A percentile compares a stretch with the other conserved stretches of the same genome.
Conservation (phyloP, 2,113 vertebrate genomes). For the Xiphophorus couchianus region DNA sequence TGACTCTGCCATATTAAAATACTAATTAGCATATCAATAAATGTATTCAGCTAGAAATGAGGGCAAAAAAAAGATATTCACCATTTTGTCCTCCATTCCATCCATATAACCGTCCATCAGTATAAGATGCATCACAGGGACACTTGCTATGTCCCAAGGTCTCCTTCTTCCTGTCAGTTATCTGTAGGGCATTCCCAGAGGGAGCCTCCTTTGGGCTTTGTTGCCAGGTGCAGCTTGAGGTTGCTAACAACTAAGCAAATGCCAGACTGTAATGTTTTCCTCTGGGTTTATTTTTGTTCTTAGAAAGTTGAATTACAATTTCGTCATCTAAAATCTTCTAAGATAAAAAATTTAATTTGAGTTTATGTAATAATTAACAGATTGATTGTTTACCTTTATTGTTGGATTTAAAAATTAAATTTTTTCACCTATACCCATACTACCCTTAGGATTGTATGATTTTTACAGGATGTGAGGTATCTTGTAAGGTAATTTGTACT, state of each 20-base stretch:
- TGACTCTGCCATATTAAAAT: background rate
- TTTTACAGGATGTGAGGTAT: background rate
- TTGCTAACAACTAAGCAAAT: background rate
- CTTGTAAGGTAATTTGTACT: background rate
- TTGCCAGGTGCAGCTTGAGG: slow-evolving; percentile 3
- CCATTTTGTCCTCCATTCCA: too few species aligned
- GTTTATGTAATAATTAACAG: too few species aligned
- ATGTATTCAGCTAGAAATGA: background rate
- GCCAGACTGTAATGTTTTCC: background rate
- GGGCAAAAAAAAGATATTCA: too few species aligned
- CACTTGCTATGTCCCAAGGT: background rate
- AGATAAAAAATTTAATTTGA: background rate
- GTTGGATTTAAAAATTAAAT: background rate
- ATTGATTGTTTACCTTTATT: background rate
- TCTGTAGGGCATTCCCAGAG: background rate
- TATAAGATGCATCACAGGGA: background rate
- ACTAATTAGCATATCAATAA: slow-evolving; percentile 1
- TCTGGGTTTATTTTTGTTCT: background rate
- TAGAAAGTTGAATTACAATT: background rate
- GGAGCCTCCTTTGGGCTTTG: slow-evolving; percentile 14
- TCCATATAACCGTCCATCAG: background rate
- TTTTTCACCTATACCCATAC: background rate
- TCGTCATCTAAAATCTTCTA: background rate
- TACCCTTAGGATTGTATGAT: background rate
- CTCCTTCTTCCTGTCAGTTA: slow-evolving; percentile 18